These are phyloP conservation scores for Hypomecis atomaria DNA, from an alignment of 2,888 invertebrate genomes.

Conservation along the genomic window DNA sequence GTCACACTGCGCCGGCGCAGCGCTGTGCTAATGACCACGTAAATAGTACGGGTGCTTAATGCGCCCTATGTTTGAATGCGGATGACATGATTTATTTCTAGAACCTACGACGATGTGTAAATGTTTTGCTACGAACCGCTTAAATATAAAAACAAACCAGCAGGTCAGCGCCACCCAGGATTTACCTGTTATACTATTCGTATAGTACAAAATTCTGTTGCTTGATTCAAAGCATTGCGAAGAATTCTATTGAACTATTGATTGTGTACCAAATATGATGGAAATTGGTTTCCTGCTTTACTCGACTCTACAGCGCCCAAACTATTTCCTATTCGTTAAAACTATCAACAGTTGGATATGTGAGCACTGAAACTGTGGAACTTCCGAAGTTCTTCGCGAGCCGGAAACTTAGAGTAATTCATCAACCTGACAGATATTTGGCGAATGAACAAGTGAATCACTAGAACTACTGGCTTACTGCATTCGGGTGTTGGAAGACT, in stretches of 20 bases:
- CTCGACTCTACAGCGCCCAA: background rate
- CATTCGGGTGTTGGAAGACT: no score
- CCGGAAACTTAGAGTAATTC: constrained; percentile 2
- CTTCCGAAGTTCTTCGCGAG: background rate
- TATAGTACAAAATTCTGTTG: no score
- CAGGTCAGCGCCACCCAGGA: no score
- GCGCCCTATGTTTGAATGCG: constrained; percentile 27
- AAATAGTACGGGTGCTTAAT: constrained; percentile 20
- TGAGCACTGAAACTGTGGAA: background rate
- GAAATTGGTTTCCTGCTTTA: no score
- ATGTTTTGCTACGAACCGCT: no score
- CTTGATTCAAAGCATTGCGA: no score
- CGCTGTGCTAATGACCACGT: constrained; percentile 27
- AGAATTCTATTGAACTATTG: no score
- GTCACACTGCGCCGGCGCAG: constrained; percentile 10
- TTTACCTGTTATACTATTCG: no score
- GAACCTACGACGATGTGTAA: background rate
- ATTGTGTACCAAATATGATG: no score
- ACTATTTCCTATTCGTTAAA: constrained; percentile 5
- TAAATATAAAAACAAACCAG: no score
- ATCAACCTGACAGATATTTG: constrained; percentile 10
- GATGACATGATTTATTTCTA: constrained; percentile 17
- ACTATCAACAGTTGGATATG: background rate
- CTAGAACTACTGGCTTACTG: background rate
- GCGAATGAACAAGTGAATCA: constrained; percentile 7